phyloP scores from a whole-genome alignment of 2,113 vertebrate species.

The Chrysochloris asiatica region DNA sequence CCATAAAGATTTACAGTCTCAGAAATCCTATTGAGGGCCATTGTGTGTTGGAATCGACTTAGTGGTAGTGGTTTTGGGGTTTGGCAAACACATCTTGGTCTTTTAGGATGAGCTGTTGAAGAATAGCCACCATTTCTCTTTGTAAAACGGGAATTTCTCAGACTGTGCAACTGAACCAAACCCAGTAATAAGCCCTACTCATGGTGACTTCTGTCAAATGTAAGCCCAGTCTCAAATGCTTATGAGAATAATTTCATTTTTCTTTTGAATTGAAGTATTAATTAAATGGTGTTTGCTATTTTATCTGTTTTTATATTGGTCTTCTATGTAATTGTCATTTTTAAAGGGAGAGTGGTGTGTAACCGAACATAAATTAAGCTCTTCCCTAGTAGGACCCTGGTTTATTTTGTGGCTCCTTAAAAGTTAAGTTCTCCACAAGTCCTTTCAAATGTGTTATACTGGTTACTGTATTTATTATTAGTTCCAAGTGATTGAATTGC shows the following conservation, averaged over 20 bases:
- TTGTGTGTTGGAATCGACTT: too few relatives aligned
- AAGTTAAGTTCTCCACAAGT: slow-evolving; percentile 19
- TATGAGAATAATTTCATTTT: not conserved
- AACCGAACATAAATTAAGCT: not conserved
- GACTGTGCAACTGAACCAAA: not conserved
- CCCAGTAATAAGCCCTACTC: not conserved
- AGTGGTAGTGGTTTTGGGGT: too few relatives aligned
- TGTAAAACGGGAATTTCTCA: not conserved
- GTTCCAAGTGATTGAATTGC: not conserved
- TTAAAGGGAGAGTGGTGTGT: not conserved
- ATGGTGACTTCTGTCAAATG: not conserved
- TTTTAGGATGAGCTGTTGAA: not conserved
- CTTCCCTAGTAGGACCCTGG: not conserved
- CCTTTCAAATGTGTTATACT: too few relatives aligned
- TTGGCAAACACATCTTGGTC: too few relatives aligned
- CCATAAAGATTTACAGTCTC: too few relatives aligned
- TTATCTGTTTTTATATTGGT: not conserved
- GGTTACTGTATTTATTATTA: too few relatives aligned
- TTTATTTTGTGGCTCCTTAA: not conserved
- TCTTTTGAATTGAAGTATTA: not conserved
- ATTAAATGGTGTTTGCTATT: not conserved
- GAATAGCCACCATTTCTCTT: not conserved
- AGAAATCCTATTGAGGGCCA: too few relatives aligned
- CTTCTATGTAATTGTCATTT: slow-evolving; percentile 23
- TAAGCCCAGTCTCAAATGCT: not conserved